Evolutionary conservation across 2,888 invertebrate species (phyloP), one percentile per base, ranked within the genome.

Genomic region (Drosophila vallismaia): DNA sequence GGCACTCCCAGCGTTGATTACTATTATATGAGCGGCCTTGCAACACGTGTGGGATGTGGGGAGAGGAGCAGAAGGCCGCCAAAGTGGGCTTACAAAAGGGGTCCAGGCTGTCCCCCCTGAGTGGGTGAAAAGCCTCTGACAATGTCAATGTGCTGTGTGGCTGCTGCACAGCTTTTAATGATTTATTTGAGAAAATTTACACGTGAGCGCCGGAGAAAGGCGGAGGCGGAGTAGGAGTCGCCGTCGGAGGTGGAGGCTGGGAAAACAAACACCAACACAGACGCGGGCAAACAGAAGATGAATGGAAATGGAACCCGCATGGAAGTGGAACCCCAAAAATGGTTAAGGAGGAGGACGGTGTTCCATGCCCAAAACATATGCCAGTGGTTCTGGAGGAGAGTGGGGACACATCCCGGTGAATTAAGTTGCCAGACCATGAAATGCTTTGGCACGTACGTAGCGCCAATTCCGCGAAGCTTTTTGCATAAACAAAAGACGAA

Each of bases 401-500:
- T 6, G 8, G 10, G 3, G 46, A 12, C 14, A 31, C 44, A 71
- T 71, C 63, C 70, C 55, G 62, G 53, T 89, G 87, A 86, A 90
- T 88, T 90, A 90, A 90, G 80, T 89, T 85, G 89, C 87, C 87
- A 90, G 90, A 90, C 90, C 90, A 88, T 90, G 88, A 90, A 89
- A 90, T 90, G 87, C 89, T 88, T 88, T 88, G 89, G 85, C 90
- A 90, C 90, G 89, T 90, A 85, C 87, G 77, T 75, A 78, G 76
- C 81, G 83, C 85, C 88, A 86, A 89, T 88, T 88, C 79, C 81
- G 79, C 63, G 63, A 79, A 79, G 75, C 75, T 85, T 84, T 77
- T 88, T 89, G 82, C 83, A 89, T 89, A 88, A 89, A 89, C 88
- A 89, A 88, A 79, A 71, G 78, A 63, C 66, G 50, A 26, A 19